Percentiles rank a stretch among this genome's conserved stretches.
Evolutionary conservation across 2,888 invertebrate genomes (phyloP).

Genomic region (Protodeltote pygarga): DNA sequence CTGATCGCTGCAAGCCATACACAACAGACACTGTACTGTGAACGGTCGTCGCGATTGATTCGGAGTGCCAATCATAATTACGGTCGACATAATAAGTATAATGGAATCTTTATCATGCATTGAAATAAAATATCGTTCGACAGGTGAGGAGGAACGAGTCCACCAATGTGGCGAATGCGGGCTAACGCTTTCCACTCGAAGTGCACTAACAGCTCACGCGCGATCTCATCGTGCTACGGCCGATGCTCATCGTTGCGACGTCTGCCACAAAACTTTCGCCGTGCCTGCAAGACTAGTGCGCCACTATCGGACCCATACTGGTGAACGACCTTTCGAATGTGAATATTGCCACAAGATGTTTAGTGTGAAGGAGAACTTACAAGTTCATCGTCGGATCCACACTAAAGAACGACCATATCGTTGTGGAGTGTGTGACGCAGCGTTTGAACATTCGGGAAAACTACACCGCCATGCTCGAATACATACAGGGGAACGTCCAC

Average conservation of each 20-base stretch:
- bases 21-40: conserved; percentile 79
- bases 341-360: conserved; percentile 97
- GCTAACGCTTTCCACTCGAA: conserved; percentile 91
- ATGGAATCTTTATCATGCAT: conserved; percentile 61
- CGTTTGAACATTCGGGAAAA: conserved; percentile 96
- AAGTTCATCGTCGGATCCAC: conserved; percentile 95
- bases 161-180: conserved; percentile 90
- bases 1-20: conserved; percentile 80
- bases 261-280: conserved; percentile 96
- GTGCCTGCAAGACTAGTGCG: conserved; percentile 94
- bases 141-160: conserved; percentile 84
- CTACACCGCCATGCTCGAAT: conserved; percentile 96
- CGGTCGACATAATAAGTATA: conserved; percentile 39
- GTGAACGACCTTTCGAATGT: conserved; percentile 96
- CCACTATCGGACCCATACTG: conserved; percentile 96
- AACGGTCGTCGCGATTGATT: conserved; percentile 67
- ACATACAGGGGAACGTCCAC: conserved; percentile 96
- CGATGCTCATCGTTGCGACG: conserved; percentile 95
- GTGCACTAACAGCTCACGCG: conserved; percentile 91
- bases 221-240: conserved; percentile 76
- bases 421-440: conserved; percentile 94
- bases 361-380: conserved; percentile 96
- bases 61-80: conserved; percentile 45
- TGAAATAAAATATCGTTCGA: conserved; percentile 69
- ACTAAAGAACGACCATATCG: conserved; percentile 97